Base-by-base conservation (phyloP, 2,797 vertebrate genomes). In the Chaunax sp. region DNA sequence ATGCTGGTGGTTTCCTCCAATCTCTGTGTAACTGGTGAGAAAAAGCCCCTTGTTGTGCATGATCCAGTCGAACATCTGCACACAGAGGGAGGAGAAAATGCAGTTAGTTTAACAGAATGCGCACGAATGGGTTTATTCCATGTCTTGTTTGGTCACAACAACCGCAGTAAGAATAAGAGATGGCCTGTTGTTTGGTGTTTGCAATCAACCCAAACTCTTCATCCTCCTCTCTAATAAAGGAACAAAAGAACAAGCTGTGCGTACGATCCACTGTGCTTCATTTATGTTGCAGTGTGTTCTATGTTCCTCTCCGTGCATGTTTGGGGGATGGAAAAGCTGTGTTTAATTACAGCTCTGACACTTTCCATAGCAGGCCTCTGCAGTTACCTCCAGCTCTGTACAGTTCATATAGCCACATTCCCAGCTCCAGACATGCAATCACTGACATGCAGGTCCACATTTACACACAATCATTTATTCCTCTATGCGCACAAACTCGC, bases 41-140 rank as follows among this genome's bases (percentile, higher is more conserved):
- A 99, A 99, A 69, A 99, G 95, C 65, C 97, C 97, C 92, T 99
- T 99, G 93, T 99, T 99, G 96, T 99, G 98, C 93, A 98, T 96
- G 92, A 99, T 99, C 98, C 98, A 99, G 93, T 99, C 98, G 83
- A 99, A 99, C 98, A 99, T 99, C 98, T 99, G 86, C 77, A 40
- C 23, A 51, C 3, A 4, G 23, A 59, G 64, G 45, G 53, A 25
- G 63, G n/a, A 74, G 20, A 79, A 57, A 73, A 64, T 5, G 11
- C 5, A 20, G 19, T 52, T 44, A 65, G 44, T 37, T 11, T 47
- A 16, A 56, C 37, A 58, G 33, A 60, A 72, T 5, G 35, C 16
- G 23, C 28, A 19, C 8, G 16, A 43, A 64, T 28, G 25, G 40
- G 25, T 57, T 18, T 72, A 7, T 57, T 76, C 44, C 56, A 28